A percentile compares a stretch with the other conserved stretches of the same genome.
These are phyloP conservation scores for Punctoribates punctum DNA, from an alignment of 2,888 invertebrate species.

Conservation along the genomic window DNA sequence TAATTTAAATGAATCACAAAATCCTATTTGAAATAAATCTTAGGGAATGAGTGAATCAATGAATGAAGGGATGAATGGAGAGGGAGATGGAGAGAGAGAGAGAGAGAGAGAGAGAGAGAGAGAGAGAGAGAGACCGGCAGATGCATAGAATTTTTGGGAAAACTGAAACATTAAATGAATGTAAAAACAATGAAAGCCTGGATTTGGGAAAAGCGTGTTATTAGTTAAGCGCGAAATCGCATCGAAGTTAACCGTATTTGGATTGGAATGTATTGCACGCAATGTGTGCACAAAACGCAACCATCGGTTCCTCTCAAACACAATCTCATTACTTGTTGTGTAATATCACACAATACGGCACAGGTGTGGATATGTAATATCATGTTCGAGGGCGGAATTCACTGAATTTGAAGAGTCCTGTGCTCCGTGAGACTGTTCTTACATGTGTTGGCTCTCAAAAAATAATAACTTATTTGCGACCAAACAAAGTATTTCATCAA, in stretches of 20 bases:
- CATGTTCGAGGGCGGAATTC: conserved; percentile 30
- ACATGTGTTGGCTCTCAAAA: conserved; percentile 29
- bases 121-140: no score
- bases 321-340: conserved; percentile 32
- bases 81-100: no score
- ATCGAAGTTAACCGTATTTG: conserved; percentile 30
- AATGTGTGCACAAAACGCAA: neutral
- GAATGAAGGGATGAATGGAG: no score
- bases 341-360: conserved; percentile 26
- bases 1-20: no score
- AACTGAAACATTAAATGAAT: neutral
- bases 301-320: conserved; percentile 10
- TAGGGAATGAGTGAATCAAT: no score
- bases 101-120: no score
- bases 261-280: conserved; percentile 21
- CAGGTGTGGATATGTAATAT: conserved; percentile 34
- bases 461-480: conserved; percentile 33
- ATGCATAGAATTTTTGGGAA: no score
- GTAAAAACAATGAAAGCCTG: neutral
- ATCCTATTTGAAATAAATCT: no score
- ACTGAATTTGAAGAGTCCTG: conserved; percentile 1
- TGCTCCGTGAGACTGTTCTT: conserved; percentile 16
- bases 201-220: neutral
- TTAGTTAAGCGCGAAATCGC: conserved; percentile 12
- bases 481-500: conserved; percentile 25